These are phyloP conservation scores for Dendrolimus pini DNA, from an alignment of 2,888 invertebrate genomes.

Conservation along the genomic window DNA sequence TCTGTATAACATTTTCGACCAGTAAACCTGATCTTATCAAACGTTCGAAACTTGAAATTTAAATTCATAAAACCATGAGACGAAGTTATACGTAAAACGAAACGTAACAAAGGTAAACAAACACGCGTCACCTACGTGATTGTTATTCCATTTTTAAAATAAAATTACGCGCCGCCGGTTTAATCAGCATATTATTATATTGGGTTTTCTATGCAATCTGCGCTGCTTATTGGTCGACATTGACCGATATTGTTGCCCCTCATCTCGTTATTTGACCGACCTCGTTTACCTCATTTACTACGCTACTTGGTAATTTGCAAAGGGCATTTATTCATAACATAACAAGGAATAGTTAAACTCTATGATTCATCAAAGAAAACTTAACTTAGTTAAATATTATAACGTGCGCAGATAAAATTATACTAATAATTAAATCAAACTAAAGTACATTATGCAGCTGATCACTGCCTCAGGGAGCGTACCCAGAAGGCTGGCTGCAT, in stretches of 20 bases:
- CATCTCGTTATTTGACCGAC: slow-evolving; percentile 20
- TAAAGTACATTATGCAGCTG: too few species aligned
- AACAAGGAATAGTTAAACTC: too few species aligned
- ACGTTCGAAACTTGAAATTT: not conserved
- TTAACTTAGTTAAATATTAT: too few species aligned
- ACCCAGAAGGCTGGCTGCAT: too few species aligned
- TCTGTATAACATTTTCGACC: slow-evolving; percentile 19
- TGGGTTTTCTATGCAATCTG: slow-evolving; percentile 16
- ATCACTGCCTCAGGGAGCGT: too few species aligned
- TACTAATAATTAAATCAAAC: too few species aligned
- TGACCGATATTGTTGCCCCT: slow-evolving; percentile 31
- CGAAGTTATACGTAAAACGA: not conserved
- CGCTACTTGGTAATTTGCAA: too few species aligned
- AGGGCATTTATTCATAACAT: too few species aligned
- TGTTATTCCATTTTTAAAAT: not conserved
- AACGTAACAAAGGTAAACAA: not conserved
- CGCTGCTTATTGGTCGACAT: slow-evolving; percentile 23
- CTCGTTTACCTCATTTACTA: slow-evolving; percentile 7
- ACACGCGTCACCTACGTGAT: not conserved
- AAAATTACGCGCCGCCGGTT: not conserved
- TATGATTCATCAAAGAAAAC: too few species aligned
- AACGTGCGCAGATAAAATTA: too few species aligned
- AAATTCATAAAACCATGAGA: not conserved
- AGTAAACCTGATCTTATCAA: slow-evolving; percentile 26
- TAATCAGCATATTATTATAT: slow-evolving; percentile 13